Evolutionary conservation across 2,888 invertebrate species (phyloP), one percentile per base, ranked within the genome.

Genomic region (Coenonympha arcania): DNA sequence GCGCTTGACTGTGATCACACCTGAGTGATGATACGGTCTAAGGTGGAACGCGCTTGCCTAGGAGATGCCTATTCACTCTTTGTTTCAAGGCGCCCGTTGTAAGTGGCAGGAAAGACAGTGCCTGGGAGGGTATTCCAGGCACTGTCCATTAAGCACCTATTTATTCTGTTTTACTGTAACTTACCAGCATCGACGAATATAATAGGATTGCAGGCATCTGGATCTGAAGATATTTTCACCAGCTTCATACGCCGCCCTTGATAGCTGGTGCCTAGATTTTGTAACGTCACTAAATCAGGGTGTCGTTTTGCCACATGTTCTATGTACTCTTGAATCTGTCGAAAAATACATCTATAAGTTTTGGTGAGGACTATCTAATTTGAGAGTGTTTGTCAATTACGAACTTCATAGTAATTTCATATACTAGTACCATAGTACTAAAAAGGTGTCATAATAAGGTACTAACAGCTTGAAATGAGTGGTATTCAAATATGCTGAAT

Each of bases 121-220:
- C n/a, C n/a, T n/a, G n/a, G n/a, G n/a, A n/a, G n/a, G n/a, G n/a
- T n/a, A n/a, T n/a, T n/a, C n/a, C n/a, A n/a, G n/a, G n/a, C n/a
- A n/a, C n/a, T n/a, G n/a, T n/a, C n/a, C n/a, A n/a, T n/a, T n/a
- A n/a, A n/a, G n/a, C n/a, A n/a, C n/a, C n/a, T n/a, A n/a, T n/a
- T n/a, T n/a, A n/a, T n/a, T n/a, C n/a, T n/a, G n/a, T n/a, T n/a
- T n/a, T n/a, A n/a, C n/a, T n/a, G n/a, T 26, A 19, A 19, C 20
- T 56, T 69, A 83, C 84, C 84, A 62, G 87, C 90, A 59, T 91
- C 91, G 42, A 91, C 69, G 55, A 91, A 85, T 64, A 91, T 87
- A 1, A 84, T 76, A 0, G 90, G 90, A 49, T 89, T 89, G 3
- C 73, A 69, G n/a, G 72, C 79, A 0, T 55, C 56, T 1, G 75